A percentile compares a stretch with the other conserved stretches of the same genome.
These are phyloP conservation scores for Temnothorax rugatulus DNA, from an alignment of 2,888 invertebrate species.

Conservation along the genomic window DNA sequence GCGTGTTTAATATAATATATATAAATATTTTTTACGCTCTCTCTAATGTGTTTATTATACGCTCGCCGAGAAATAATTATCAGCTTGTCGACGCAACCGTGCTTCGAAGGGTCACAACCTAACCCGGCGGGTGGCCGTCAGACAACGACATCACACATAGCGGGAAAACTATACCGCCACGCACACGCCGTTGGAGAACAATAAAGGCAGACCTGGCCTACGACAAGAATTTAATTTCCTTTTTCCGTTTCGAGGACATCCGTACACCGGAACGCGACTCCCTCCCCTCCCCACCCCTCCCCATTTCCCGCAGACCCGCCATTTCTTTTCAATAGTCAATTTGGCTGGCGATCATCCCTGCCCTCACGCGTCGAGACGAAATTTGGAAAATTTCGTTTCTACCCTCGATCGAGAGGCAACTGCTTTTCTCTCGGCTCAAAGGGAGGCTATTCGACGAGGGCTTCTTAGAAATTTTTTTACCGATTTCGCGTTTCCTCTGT, in stretches of 20 bases:
- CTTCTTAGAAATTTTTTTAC: conserved; percentile 9
- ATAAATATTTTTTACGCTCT: not conserved
- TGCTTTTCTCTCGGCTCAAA: conserved; percentile 31
- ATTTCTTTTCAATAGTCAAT: conserved; percentile 76
- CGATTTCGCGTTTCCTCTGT: not conserved
- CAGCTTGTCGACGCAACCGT: conserved; percentile 47
- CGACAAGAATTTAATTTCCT: conserved; percentile 80
- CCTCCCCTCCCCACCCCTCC: not conserved
- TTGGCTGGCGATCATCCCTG: conserved; percentile 71
- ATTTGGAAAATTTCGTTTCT: conserved; percentile 58
- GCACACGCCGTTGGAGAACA: conserved; percentile 57
- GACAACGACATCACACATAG: conserved; percentile 18
- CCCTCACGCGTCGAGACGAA: conserved; percentile 52
- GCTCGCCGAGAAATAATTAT: conserved; percentile 51
- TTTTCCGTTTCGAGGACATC: conserved; percentile 74
- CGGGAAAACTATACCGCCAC: conserved; percentile 50
- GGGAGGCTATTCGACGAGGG: not conserved
- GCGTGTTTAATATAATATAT: not conserved
- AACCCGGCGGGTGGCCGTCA: conserved; percentile 36
- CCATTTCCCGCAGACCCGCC: conserved; percentile 63
- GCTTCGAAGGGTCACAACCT: conserved; percentile 29
- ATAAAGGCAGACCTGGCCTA: conserved; percentile 61
- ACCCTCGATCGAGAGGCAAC: conserved; percentile 39
- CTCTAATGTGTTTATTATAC: conserved; percentile 15
- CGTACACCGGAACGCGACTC: conserved; percentile 54